These are phyloP conservation scores for western clawed frog (Xenopus tropicalis) DNA, from an alignment of 2,113 vertebrate genomes.

Conservation along the genomic window UCB_Xtro_10.0 CM004443.2:18908001-18908500, in stretches of 20 bases:
- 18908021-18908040: too few relatives aligned
- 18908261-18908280: conserved; percentile 16
- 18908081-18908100: background rate
- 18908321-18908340: conserved; percentile 19
- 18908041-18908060: too few relatives aligned
- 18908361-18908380: conserved; percentile 6
- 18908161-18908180: conserved; percentile 9
- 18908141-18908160: background rate
- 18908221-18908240: background rate
- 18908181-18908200: background rate
- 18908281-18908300: background rate
- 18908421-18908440: background rate
- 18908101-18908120: background rate
- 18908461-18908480: background rate
- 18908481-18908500: conserved; percentile 27
- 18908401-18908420: conserved; percentile 13
- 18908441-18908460: background rate
- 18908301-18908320: conserved; percentile 13
- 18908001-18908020: too few relatives aligned
- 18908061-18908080: too few relatives aligned
- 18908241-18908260: conserved; percentile 13
- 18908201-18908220: background rate
- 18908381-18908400: conserved; percentile 8
- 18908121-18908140: too few relatives aligned
- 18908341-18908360: conserved; percentile 17